Evolutionary conservation across 1,140 invertebrate genomes (phyloP), one percentile per base, ranked within the genome.

Genomic region (Medauroidea extradentata): DNA sequence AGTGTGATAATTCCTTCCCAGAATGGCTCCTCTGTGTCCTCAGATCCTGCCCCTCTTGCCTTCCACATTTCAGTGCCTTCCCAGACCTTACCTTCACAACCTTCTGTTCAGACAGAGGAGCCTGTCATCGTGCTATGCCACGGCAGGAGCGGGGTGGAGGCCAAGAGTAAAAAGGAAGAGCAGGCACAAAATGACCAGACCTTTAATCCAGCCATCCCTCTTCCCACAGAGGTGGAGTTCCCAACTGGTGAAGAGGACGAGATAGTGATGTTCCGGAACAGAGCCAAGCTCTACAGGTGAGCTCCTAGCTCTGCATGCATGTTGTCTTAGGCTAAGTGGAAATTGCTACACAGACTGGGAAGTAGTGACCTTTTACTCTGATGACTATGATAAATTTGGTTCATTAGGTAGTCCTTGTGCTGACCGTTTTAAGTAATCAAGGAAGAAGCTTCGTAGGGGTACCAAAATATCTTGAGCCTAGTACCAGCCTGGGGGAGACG

Each of bases 241-340:
- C 85, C 80, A 25, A 92, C 91, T 8, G 91, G 91, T 2, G 92
- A 94, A 75, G 91, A 94, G 73, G 81, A 87, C 66, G 90, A 94
- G 74, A 78, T 76, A 5, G 76, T 76, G 1, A 69, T 90, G 25
- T 90, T 87, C 67, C 81, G 79, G 60, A 78, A 80, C 27, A 77
- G 88, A 60, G 88, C 89, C 0, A 92, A 91, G 73, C 71, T 94
- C 1, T 94, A 84, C 71, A 78, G 89, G 25, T 50, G 27, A 50
- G 56, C 11, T 23, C 5, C 14, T 24, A 2, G n/a, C n/a, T 5
- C 23, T 8, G 11, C 21, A 43, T 16, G 1, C 18, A 16, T 11
- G 18, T 44, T 8, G 42, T n/a, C n/a, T n/a, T n/a, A n/a, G n/a
- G n/a, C n/a, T n/a, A n/a, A n/a, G n/a, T n/a, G n/a, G n/a, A n/a